A percentile compares a stretch with the other conserved stretches of the same genome.
phyloP scores from a whole-genome alignment of 2,113 vertebrate species.

The Thalassoma bifasciatum region DNA sequence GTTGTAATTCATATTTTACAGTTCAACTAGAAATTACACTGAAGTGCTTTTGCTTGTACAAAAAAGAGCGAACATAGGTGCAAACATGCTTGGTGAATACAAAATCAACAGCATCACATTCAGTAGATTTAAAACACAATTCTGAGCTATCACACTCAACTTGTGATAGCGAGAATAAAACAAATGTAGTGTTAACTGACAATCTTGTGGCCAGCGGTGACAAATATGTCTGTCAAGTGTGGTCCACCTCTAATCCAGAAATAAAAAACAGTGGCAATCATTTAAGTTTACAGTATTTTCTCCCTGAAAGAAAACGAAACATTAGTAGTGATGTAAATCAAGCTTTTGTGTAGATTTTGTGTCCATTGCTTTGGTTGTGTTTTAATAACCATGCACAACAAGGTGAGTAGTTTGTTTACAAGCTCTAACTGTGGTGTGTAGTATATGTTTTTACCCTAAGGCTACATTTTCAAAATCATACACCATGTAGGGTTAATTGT shows the following conservation, averaged over 20 bases:
- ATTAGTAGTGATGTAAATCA: constrained; percentile 38
- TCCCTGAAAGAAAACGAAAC: not conserved
- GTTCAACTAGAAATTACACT: constrained; percentile 39
- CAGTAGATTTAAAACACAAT: constrained; percentile 37
- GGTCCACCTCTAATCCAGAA: constrained; percentile 24
- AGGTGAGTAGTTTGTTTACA: constrained; percentile 19
- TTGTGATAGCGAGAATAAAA: constrained; percentile 28
- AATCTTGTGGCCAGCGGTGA: constrained; percentile 49
- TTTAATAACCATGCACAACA: constrained; percentile 71
- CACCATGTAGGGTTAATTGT: constrained; percentile 53
- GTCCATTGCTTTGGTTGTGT: constrained; percentile 37
- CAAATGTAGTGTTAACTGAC: constrained; percentile 19
- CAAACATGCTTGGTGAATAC: constrained; percentile 67
- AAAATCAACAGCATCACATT: constrained; percentile 65
- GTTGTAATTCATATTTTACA: constrained; percentile 42
- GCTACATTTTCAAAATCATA: constrained; percentile 65
- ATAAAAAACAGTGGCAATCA: not conserved
- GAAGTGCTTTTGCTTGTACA: constrained; percentile 21
- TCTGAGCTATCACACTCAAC: constrained; percentile 20
- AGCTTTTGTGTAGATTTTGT: constrained; percentile 33
- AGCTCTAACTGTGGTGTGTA: constrained; percentile 41
- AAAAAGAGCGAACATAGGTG: constrained; percentile 3
- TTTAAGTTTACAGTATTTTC: not conserved
- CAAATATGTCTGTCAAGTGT: constrained; percentile 12
- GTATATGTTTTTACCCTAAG: constrained; percentile 19